These are phyloP conservation scores for Phylloscopus collybita DNA, from an alignment of 2,797 vertebrate species.

Conservation along the genomic window DNA sequence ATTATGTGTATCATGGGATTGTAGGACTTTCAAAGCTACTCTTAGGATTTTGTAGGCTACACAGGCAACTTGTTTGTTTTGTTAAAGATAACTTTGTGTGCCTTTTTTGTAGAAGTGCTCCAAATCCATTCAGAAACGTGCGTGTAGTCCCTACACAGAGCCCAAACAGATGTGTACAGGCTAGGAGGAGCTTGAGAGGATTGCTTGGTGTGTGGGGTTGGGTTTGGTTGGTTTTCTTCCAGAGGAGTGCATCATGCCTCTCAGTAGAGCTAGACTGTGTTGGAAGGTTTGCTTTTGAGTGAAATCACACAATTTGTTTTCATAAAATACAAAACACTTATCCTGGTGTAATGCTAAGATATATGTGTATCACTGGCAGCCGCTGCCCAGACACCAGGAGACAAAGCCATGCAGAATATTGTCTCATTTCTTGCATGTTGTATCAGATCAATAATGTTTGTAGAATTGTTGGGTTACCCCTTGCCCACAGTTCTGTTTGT, in stretches of 20 bases:
- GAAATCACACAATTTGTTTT: not conserved
- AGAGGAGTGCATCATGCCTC: not conserved
- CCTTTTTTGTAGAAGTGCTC: not conserved
- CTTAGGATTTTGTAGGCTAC: not conserved
- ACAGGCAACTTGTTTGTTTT: not conserved
- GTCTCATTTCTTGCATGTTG: not conserved
- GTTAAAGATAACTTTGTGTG: not conserved
- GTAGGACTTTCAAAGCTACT: not conserved
- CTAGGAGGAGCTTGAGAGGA: not conserved
- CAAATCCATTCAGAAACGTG: not conserved
- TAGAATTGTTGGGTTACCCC: not conserved
- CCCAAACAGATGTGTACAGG: fast-evolving
- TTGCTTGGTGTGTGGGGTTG: not conserved
- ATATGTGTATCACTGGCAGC: not conserved
- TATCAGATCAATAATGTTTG: not conserved
- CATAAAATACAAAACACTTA: not conserved
- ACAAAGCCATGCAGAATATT: not conserved
- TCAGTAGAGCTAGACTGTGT: not conserved
- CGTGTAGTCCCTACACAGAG: not conserved
- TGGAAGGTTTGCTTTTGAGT: not conserved
- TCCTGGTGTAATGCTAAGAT: not conserved
- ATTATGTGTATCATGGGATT: not conserved
- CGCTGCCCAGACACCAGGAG: not conserved
- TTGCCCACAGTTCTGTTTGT: not conserved
- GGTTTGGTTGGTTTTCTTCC: not conserved